Percentiles rank a stretch among this genome's conserved stretches.
Conservation (phyloP, 2,888 invertebrate species). For the Tetranychus piercei region DNA sequence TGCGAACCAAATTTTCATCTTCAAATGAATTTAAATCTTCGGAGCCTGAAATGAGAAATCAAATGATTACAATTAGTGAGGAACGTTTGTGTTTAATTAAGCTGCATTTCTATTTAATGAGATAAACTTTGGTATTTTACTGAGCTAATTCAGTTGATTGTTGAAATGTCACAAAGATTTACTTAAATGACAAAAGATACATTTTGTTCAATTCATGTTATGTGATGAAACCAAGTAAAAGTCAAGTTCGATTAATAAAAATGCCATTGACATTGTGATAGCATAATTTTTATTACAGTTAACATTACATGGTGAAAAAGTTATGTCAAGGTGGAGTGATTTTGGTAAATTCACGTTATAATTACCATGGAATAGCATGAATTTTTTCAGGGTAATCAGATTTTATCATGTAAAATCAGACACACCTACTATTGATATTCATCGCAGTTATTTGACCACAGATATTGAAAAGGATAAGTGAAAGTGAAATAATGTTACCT, state of each 20-base stretch:
- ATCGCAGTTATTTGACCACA: background rate
- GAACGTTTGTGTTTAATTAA: background rate
- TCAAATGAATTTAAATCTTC: slow-evolving; percentile 20
- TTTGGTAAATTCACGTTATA: background rate
- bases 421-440: background rate
- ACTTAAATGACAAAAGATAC: no score
- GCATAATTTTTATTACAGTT: background rate
- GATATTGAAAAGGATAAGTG: background rate
- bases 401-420: background rate
- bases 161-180: no score
- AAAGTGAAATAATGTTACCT: background rate
- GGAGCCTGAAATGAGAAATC: background rate
- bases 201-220: no score
- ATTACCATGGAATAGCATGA: background rate
- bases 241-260: background rate
- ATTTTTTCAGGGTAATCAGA: background rate
- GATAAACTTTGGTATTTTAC: background rate
- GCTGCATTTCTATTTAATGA: background rate
- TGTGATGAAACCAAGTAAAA: background rate
- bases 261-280: background rate
- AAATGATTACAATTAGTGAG: background rate
- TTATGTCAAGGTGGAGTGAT: background rate
- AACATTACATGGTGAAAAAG: background rate
- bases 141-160: no score
- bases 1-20: slow-evolving; percentile 18